Evolutionary conservation across 30 jellyfish, hydroid and myxozoan species (phyloP).

Genomic region (Aurelia sp.): DNA sequence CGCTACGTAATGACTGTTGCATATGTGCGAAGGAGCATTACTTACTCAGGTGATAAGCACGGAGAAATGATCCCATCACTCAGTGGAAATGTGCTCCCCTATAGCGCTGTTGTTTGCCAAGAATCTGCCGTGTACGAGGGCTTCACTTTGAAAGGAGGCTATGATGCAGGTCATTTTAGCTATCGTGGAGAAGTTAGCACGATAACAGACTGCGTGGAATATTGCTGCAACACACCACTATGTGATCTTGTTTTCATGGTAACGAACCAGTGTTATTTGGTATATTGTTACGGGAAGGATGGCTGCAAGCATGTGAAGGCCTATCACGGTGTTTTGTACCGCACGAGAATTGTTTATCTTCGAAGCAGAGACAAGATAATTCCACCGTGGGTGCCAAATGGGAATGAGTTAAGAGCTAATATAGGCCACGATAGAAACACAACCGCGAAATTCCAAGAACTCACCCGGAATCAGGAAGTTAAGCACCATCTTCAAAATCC

Average conservation of each 20-base stretch:
- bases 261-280: constrained; percentile 76
- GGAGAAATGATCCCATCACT: constrained; percentile 11
- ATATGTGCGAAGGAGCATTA: constrained; percentile 63
- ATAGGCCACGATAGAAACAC: not conserved
- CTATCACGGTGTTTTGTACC: constrained; percentile 62
- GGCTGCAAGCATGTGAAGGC: constrained; percentile 82
- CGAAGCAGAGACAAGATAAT: constrained; percentile 69
- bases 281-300: constrained; percentile 84
- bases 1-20: constrained; percentile 77
- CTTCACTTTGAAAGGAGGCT: constrained; percentile 91
- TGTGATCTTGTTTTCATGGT: constrained; percentile 93
- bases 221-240: constrained; percentile 84
- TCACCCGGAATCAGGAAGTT: not conserved
- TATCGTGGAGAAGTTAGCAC: constrained; percentile 78
- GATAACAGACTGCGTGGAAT: constrained; percentile 83
- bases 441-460: not conserved
- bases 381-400: constrained; percentile 57
- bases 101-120: constrained; percentile 67
- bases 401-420: constrained; percentile 24
- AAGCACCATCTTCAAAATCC: not conserved
- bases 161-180: constrained; percentile 93
- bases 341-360: constrained; percentile 80
- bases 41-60: constrained; percentile 34
- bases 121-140: constrained; percentile 84
- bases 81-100: constrained; percentile 11